Conservation (phyloP, 2,113 vertebrate species). For the Heteronetta atricapilla region DNA sequence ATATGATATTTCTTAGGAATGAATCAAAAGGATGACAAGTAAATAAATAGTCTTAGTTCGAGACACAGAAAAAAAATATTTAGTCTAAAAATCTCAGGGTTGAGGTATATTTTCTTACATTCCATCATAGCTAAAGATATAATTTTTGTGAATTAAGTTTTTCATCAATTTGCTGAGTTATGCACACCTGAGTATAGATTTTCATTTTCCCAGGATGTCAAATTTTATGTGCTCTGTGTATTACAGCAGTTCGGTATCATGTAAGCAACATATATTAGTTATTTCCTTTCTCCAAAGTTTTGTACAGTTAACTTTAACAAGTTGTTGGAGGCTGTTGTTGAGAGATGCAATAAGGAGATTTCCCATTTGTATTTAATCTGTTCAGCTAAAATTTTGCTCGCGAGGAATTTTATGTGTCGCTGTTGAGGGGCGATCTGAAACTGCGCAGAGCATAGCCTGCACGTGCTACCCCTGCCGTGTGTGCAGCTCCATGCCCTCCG, state of each 20-base stretch:
- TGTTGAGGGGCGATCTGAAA: fast-evolving
- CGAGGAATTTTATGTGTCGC: fast-evolving
- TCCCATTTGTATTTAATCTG: not conserved
- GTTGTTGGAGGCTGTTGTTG: not conserved
- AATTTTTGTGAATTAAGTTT: not conserved
- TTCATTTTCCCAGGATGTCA: not conserved
- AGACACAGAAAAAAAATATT: not conserved
- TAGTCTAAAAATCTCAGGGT: not conserved
- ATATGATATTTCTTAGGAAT: not conserved
- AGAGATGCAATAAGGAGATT: not conserved
- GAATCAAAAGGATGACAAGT: not conserved
- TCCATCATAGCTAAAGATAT: not conserved
- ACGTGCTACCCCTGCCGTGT: too few species aligned
- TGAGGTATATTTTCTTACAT: not conserved
- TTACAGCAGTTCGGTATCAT: not conserved
- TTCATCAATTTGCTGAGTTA: not conserved
- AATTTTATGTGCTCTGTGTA: not conserved
- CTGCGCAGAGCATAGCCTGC: fast-evolving
- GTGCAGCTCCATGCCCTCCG: fast-evolving
- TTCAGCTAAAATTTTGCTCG: not conserved
- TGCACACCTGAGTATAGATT: not conserved
- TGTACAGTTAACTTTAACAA: not conserved
- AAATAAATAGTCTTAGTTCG: not conserved
- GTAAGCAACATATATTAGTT: not conserved
- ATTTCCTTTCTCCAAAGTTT: not conserved